A percentile compares a stretch with the other conserved stretches of the same genome.
Conservation (phyloP, 2,888 invertebrate species). For the Formica aserva region DNA sequence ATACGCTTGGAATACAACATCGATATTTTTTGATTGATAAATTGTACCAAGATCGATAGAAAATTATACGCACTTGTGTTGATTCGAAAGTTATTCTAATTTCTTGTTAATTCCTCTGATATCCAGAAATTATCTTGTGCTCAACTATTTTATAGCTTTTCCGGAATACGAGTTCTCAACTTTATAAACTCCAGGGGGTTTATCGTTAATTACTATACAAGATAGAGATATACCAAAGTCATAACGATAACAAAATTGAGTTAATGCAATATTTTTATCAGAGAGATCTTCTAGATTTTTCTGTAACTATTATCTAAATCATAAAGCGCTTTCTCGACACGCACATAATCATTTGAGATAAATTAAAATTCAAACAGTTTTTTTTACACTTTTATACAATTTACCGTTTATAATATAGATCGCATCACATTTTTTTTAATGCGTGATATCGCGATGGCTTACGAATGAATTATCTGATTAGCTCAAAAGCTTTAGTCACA, state of each 20-base stretch:
- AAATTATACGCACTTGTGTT: not conserved
- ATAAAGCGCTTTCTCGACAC: not conserved
- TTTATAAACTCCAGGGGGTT: not conserved
- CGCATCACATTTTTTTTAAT: not conserved
- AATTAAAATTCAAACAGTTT: not conserved
- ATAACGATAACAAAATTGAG: conserved; percentile 12
- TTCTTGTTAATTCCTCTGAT: not conserved
- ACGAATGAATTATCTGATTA: not conserved
- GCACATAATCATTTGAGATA: not conserved
- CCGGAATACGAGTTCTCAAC: not conserved
- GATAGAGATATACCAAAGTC: not conserved
- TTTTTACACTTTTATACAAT: not conserved
- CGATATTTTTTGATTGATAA: not conserved
- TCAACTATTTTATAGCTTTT: not conserved
- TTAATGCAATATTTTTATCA: conserved; percentile 6
- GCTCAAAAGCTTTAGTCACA: not conserved
- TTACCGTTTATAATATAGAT: not conserved
- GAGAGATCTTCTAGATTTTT: not conserved
- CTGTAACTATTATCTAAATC: not conserved
- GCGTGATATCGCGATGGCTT: not conserved
- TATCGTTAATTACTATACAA: not conserved
- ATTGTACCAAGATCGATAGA: not conserved
- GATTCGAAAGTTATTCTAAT: conserved; percentile 19
- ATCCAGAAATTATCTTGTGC: not conserved
- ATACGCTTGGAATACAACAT: not conserved